These are phyloP conservation scores for Callyntrura guangdongensis DNA, from an alignment of 2,888 invertebrate genomes.

Conservation along the genomic window DNA sequence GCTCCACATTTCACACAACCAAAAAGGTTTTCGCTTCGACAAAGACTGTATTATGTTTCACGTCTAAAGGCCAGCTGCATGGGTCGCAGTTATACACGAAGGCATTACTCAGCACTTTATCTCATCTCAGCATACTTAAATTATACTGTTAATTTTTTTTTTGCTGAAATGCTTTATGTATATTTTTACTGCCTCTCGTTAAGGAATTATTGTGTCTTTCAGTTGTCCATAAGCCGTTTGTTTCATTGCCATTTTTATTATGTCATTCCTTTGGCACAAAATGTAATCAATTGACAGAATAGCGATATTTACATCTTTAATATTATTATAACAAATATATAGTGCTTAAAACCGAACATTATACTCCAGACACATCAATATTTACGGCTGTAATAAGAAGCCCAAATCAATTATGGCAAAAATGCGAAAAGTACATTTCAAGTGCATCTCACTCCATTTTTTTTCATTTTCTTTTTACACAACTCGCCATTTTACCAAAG, in stretches of 20 bases:
- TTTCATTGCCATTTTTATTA: not conserved
- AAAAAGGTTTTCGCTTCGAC: not conserved
- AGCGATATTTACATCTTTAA: not conserved
- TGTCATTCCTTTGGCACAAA: conserved; percentile 32
- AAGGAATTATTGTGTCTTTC: not conserved
- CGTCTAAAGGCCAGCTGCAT: no score
- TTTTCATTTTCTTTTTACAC: not conserved
- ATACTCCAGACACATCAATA: no score
- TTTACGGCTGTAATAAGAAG: no score
- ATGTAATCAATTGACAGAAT: conserved; percentile 16
- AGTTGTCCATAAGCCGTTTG: not conserved
- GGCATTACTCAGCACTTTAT: no score
- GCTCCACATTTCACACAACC: not conserved
- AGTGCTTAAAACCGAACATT: not conserved
- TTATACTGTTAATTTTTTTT: not conserved
- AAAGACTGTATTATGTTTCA: no score
- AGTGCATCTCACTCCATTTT: not conserved
- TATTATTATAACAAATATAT: conserved; percentile 18
- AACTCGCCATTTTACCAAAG: not conserved
- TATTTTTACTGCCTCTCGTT: not conserved
- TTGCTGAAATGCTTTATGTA: not conserved
- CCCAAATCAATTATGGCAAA: no score
- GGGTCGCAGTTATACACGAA: no score
- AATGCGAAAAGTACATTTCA: no score
- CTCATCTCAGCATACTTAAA: no score